Evolutionary conservation across 2,888 invertebrate genomes (phyloP).

Genomic region (Cetonia aurata): DNA sequence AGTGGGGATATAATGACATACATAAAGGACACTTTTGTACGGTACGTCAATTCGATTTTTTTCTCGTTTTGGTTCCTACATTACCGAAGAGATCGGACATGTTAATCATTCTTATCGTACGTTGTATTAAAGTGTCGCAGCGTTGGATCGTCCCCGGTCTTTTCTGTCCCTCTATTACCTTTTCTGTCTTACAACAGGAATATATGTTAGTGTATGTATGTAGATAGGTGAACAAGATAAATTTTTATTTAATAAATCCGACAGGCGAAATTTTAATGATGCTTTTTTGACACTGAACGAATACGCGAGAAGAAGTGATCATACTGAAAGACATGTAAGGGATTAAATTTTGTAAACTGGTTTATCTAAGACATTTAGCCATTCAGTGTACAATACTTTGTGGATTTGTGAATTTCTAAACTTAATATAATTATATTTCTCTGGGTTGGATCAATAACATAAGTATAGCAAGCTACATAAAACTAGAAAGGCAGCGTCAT

Average conservation of each 20-base stretch:
- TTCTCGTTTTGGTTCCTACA: slow-evolving; percentile 23
- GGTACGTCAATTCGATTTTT: slow-evolving; percentile 60
- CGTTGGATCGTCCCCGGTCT: slow-evolving; percentile 18
- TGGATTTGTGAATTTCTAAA: too few species aligned
- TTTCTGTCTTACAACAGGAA: slow-evolving; percentile 28
- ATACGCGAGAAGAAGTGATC: slow-evolving; percentile 13
- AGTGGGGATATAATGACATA: slow-evolving; percentile 62
- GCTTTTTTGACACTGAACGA: slow-evolving; percentile 33
- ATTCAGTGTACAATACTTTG: too few species aligned
- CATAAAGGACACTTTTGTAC: slow-evolving; percentile 63
- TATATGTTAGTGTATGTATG: slow-evolving; percentile 9
- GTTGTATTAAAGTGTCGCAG: slow-evolving; percentile 40
- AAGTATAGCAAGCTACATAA: too few species aligned
- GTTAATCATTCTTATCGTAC: slow-evolving; percentile 46
- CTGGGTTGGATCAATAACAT: too few species aligned
- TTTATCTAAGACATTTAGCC: background rate
- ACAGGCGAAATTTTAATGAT: slow-evolving; percentile 42
- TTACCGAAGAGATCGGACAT: slow-evolving; percentile 41
- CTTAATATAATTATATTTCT: too few species aligned
- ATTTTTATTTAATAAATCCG: slow-evolving; percentile 44
- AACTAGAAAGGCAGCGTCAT: too few species aligned
- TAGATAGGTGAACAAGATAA: slow-evolving; percentile 42
- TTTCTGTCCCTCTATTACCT: slow-evolving; percentile 18
- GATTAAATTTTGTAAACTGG: slow-evolving; percentile 24
- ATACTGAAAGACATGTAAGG: slow-evolving; percentile 9